Evolutionary conservation across 2,797 vertebrate genomes (phyloP), one percentile per base, ranked within the genome.

Genomic region (Eutrigla gurnardus): DNA sequence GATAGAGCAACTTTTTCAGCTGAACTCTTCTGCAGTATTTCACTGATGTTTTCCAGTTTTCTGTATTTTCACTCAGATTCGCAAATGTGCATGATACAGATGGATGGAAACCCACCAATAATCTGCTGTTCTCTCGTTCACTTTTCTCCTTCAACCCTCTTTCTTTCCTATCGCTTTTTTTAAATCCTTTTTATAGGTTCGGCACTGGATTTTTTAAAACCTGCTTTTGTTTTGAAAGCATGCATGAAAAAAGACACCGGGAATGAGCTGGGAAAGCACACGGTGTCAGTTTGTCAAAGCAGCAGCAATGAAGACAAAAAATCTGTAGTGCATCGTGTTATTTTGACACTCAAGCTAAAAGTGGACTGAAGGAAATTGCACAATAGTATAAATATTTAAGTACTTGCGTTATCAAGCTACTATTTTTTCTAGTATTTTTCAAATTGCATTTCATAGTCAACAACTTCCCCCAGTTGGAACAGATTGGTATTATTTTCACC

Each of bases 161-260:
- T 70, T 49, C 52, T 14, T 54, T 61, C 8, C 6, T 36, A 37
- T 70, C n/a, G 4, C 3, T 54, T 45, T 4, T 46, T 25, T 59
- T 2, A 52, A 65, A 71, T 60, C 6, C 40, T 45, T 54, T 49
- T 66, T 37, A 37, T 57, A 36, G 46, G 57, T 58, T 37, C 4
- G 6, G 8, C 25, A 45, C 3, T 5, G 37, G 12, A 52, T 39
- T 59, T 2, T 66, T n/a, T 1, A 37, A 42, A 36, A 47, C 3
- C 7, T 13, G 13, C 1, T 32, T 66, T 66, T 67, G 15, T 43
- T 63, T 49, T 67, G n/a, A 59, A 55, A 54, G 7, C 10, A 7
- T 39, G 46, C 67, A 74, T 53, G 12, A 66, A 37, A 49, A 66
- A 60, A 75, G 6, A 55, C 37, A n/a, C 18, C 69, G 70, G 47